These are phyloP conservation scores for Cydia fagiglandana DNA, from an alignment of 1,140 invertebrate species.

Conservation along the genomic window DNA sequence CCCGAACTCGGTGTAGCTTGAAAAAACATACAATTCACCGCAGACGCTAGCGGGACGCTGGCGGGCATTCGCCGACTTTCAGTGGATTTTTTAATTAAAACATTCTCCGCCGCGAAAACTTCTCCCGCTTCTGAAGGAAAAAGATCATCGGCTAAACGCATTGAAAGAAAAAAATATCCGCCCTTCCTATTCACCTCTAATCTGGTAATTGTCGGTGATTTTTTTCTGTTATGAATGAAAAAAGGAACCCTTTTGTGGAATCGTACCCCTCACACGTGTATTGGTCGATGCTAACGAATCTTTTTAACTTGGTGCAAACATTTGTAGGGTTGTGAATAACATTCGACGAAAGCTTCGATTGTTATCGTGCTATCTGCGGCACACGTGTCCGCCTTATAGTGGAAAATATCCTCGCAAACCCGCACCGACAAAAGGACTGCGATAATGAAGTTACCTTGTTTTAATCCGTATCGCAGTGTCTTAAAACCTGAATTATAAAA, in stretches of 20 bases:
- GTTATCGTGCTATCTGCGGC: slow-evolving; percentile 40
- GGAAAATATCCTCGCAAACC: not conserved
- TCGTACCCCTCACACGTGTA: slow-evolving; percentile 65
- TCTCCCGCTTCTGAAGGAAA: slow-evolving; percentile 44
- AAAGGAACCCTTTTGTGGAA: slow-evolving; percentile 63
- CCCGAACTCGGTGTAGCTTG: slow-evolving; percentile 37
- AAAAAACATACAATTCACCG: slow-evolving; percentile 44
- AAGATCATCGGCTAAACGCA: slow-evolving; percentile 48
- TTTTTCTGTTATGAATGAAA: slow-evolving; percentile 62
- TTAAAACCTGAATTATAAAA: slow-evolving; percentile 20
- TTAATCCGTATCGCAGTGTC: slow-evolving; percentile 4
- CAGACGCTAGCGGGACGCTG: slow-evolving; percentile 43
- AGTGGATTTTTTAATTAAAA: slow-evolving; percentile 54
- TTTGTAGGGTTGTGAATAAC: slow-evolving; percentile 44
- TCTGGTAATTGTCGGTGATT: slow-evolving; percentile 66
- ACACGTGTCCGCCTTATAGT: slow-evolving; percentile 1
- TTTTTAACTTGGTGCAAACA: slow-evolving; percentile 61
- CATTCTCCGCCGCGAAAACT: slow-evolving; percentile 46
- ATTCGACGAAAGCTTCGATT: slow-evolving; percentile 50
- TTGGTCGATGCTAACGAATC: slow-evolving; percentile 45
- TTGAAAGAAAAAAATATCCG: slow-evolving; percentile 50
- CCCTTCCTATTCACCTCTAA: slow-evolving; percentile 59
- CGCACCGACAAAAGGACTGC: slow-evolving; percentile 2
- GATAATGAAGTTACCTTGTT: slow-evolving; percentile 16
- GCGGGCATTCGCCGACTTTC: slow-evolving; percentile 33